Conservation (phyloP, 2,797 vertebrate species). For the Danionella dracula region DNA sequence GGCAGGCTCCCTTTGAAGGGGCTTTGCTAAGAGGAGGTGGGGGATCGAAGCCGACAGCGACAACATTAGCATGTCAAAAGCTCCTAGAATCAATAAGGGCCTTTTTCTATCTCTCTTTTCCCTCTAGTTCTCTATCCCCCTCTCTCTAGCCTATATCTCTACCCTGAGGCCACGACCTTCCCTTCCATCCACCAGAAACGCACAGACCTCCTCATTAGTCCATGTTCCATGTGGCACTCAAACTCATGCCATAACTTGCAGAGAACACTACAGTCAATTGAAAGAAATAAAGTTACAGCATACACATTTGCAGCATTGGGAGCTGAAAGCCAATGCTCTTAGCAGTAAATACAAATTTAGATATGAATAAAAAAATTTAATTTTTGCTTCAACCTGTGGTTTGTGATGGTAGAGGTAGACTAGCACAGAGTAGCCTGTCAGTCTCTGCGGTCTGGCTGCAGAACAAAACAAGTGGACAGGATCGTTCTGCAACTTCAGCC, state of each 20-base stretch:
- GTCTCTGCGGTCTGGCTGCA: background rate
- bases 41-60: slow-evolving; percentile 44
- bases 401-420: background rate
- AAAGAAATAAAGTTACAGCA: too few species aligned
- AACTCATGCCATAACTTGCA: background rate
- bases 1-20: slow-evolving; percentile 70
- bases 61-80: slow-evolving; percentile 75
- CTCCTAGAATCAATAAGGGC: slow-evolving; percentile 57
- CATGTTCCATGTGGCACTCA: slow-evolving; percentile 19
- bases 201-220: slow-evolving; percentile 40
- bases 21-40: slow-evolving; percentile 48
- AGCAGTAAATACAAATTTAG: too few species aligned
- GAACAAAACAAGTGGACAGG: slow-evolving; percentile 18
- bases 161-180: slow-evolving; percentile 17
- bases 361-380: too few species aligned
- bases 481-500: slow-evolving; percentile 1
- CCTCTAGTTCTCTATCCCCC: slow-evolving; percentile 22
- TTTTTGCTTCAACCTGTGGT: background rate
- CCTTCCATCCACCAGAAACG: slow-evolving; percentile 29
- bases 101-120: slow-evolving; percentile 23
- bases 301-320: too few species aligned
- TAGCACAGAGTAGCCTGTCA: slow-evolving; percentile 9
- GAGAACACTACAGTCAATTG: too few species aligned
- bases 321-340: too few species aligned
- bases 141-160: slow-evolving; percentile 21